Evolutionary conservation across 2,888 invertebrate species (phyloP), one percentile per base, ranked within the genome.

Genomic region (Dasypogon diadema): DNA sequence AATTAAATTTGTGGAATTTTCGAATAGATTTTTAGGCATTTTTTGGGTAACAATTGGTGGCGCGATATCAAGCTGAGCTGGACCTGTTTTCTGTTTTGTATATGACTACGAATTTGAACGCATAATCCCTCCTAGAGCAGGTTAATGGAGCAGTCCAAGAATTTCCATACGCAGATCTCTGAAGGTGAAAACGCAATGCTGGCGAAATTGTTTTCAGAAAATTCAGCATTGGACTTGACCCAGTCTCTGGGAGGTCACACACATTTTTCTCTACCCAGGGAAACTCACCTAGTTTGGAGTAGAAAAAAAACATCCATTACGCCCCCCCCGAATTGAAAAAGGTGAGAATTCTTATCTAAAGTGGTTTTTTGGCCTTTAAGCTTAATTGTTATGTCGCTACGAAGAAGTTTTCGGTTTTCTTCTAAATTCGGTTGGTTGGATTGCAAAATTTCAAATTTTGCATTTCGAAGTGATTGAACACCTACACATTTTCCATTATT

Each of bases 211-310:
- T 37, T 60, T 37, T 21, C 34, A 60, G 21, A 60, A 37, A 26
- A 18, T 34, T 37, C 8, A 34, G 37, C n/a, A 12, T 21, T 60
- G 37, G 60, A 60, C 60, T 60, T 60, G 60, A 60, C 60, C 60
- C 21, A 60, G 60, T 60, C 60, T 37, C 8, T 12, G 42, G 12
- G 2, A 42, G 42, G 42, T 42, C n/a, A 42, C n/a, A 42, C n/a
- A 12, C 3, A 12, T 42, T 42, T 6, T 42, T 12, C 42, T 12
- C 6, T 42, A 42, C n/a, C 12, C 12, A 42, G 42, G n/a, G 12
- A 42, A 42, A 42, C n/a, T 42, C n/a, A 12, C 42, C 42, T 42
- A 42, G n/a, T 42, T 42, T 42, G n/a, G 42, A 42, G 10, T 12
- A 42, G 3, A 42, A 42, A 42, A 42, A n/a, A 42, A 3, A 42